phyloP scores from a whole-genome alignment of 92 coral and sea anemone species.

The Virgularia gustaviana region DNA sequence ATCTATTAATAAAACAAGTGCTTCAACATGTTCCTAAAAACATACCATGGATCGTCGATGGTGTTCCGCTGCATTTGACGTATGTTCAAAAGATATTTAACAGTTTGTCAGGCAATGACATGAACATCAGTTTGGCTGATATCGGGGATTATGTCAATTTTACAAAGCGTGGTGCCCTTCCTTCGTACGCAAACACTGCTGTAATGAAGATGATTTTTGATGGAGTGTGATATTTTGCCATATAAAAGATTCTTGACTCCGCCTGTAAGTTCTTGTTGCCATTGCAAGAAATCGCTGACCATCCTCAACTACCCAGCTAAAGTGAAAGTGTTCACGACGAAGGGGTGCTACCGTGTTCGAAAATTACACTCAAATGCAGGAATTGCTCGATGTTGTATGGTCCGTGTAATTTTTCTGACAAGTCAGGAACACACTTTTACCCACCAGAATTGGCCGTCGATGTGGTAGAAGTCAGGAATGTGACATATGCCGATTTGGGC shows the following conservation, averaged over 20 bases:
- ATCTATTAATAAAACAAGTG: background rate
- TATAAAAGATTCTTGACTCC: slow-evolving; percentile 29
- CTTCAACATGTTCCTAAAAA: slow-evolving; percentile 1
- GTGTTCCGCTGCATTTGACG: background rate
- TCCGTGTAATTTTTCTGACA: slow-evolving; percentile 15
- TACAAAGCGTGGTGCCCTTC: no score
- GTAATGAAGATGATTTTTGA: no score
- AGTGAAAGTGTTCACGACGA: slow-evolving; percentile 21
- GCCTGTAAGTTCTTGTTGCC: slow-evolving; percentile 26
- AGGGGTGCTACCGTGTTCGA: slow-evolving; percentile 42
- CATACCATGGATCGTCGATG: background rate
- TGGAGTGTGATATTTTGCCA: no score
- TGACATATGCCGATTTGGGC: slow-evolving; percentile 25
- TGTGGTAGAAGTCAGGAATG: slow-evolving; percentile 46
- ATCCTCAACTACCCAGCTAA: slow-evolving; percentile 44
- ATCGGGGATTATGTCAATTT: no score
- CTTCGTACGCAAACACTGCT: no score
- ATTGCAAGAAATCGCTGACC: slow-evolving; percentile 22
- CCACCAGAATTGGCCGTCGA: background rate
- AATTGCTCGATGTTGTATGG: slow-evolving; percentile 37
- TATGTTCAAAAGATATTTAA: background rate
- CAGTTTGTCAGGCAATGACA: no score
- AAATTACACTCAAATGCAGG: slow-evolving; percentile 42
- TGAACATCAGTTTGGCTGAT: no score
- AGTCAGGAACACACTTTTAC: slow-evolving; percentile 36